phyloP scores from a whole-genome alignment of 2,797 vertebrate species.

The Chloroceryle amazona region DNA sequence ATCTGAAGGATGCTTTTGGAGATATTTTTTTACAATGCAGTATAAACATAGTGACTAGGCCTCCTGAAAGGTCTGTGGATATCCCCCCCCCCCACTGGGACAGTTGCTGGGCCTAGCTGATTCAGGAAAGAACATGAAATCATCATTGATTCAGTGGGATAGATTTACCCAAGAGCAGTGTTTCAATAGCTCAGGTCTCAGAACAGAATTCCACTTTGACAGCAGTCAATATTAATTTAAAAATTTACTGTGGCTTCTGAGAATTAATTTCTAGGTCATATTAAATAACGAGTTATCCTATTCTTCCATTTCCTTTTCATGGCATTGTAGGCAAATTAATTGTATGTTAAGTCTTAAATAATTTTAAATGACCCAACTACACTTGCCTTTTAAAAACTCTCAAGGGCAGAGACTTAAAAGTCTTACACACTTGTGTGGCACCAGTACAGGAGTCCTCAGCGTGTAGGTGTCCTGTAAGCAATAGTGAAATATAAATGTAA shows the following conservation, averaged over 20 bases:
- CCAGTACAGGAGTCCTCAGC: background rate
- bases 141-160: background rate
- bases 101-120: background rate
- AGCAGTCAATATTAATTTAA: background rate
- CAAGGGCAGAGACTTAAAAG: background rate
- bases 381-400: background rate
- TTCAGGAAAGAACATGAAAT: background rate
- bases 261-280: conserved; percentile 3
- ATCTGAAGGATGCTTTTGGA: background rate
- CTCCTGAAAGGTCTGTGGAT: background rate
- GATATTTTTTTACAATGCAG: background rate
- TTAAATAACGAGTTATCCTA: background rate
- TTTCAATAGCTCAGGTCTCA: background rate
- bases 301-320: background rate
- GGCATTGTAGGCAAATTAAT: background rate
- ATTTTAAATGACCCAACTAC: background rate
- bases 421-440: background rate
- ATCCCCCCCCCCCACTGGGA: background rate
- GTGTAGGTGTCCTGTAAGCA: background rate
- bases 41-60: background rate
- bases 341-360: background rate
- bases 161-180: background rate
- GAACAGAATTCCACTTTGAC: background rate
- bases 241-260: background rate
- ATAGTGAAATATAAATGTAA: background rate